Conservation (phyloP, 1,140 invertebrate species). For the Bathynomus jamesi region DNA sequence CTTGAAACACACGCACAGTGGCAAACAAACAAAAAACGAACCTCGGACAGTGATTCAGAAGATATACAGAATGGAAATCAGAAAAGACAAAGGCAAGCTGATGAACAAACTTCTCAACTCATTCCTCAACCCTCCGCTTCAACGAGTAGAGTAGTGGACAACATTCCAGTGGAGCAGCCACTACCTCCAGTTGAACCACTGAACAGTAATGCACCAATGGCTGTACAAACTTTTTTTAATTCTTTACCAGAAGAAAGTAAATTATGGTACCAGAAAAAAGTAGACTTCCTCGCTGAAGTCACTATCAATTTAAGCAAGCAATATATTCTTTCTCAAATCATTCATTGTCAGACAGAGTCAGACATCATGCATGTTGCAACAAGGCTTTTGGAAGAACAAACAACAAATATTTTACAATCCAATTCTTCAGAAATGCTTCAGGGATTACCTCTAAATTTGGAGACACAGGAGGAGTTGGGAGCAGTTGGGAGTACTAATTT, state of each 20-base stretch:
- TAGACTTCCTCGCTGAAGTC: not conserved
- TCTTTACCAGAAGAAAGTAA: not conserved
- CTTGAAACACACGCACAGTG: not conserved
- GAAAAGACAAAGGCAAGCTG: not conserved
- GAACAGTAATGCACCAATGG: not conserved
- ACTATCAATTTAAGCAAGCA: not conserved
- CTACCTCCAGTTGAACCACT: not conserved
- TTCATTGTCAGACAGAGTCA: not conserved
- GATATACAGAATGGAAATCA: not conserved
- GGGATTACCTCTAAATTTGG: not conserved
- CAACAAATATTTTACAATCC: not conserved
- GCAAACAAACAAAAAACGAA: not conserved
- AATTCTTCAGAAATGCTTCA: not conserved
- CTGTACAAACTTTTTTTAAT: not conserved
- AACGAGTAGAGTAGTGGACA: not conserved
- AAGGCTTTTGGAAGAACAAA: not conserved
- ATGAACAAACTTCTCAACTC: not conserved
- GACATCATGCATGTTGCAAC: not conserved
- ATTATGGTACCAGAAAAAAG: not conserved
- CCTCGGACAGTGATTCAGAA: not conserved
- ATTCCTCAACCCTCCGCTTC: not conserved
- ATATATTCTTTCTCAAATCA: not conserved
- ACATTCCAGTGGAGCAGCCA: not conserved
- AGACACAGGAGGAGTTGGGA: not conserved
- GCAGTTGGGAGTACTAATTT: not conserved